phyloP scores from a whole-genome alignment of 2,797 vertebrate species.

The Erethizon dorsatum region DNA sequence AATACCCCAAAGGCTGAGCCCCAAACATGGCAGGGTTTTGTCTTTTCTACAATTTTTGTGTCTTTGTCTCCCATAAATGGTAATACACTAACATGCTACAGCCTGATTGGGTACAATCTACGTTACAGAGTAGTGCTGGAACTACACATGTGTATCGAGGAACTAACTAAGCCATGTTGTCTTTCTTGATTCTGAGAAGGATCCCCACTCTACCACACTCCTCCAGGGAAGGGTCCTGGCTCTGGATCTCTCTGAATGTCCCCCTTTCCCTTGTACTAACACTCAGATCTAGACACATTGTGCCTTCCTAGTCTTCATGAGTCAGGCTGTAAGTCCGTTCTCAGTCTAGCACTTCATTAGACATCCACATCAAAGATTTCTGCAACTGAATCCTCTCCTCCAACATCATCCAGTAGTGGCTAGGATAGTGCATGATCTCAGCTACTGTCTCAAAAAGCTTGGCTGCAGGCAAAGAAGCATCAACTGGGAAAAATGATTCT shows the following conservation, averaged over 20 bases:
- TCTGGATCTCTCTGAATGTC: neutral
- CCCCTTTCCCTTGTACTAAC: neutral
- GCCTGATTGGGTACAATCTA: neutral
- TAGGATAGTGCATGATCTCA: neutral
- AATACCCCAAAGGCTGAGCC: neutral
- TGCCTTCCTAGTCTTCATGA: neutral
- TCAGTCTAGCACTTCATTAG: neutral
- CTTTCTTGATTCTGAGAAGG: neutral
- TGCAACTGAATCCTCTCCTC: neutral
- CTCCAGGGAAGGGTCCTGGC: neutral
- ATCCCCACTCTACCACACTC: neutral
- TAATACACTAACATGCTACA: neutral
- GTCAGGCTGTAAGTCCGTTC: neutral
- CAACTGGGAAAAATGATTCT: neutral
- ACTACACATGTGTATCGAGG: neutral
- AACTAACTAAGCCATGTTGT: neutral
- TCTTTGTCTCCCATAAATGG: neutral
- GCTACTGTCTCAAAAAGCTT: neutral
- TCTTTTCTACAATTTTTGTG: neutral
- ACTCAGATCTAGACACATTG: neutral
- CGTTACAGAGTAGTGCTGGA: neutral
- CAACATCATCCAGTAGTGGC: neutral
- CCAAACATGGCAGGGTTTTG: neutral
- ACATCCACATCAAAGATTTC: neutral
- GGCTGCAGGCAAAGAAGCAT: neutral